These are phyloP conservation scores for Karalla daura DNA, from an alignment of 2,797 vertebrate genomes.

Conservation along the genomic window DNA sequence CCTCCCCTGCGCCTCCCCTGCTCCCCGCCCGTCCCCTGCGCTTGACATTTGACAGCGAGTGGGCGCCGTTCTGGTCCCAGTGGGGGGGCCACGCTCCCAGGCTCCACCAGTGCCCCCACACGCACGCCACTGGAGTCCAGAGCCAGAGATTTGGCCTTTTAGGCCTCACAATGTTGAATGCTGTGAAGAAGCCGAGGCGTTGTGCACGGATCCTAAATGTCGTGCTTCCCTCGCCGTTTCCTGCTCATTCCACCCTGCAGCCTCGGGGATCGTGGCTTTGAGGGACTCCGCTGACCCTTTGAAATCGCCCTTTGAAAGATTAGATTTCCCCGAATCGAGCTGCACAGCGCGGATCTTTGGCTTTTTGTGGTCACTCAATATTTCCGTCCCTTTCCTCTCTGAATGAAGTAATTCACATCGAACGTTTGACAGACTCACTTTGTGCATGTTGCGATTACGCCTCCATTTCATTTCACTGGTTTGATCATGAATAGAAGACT, in stretches of 20 bases:
- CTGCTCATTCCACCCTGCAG: constrained; percentile 5
- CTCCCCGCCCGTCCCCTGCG: constrained; percentile 45
- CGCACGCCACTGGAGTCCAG: constrained; percentile 68
- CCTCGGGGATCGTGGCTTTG: constrained; percentile 3
- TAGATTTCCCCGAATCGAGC: background rate
- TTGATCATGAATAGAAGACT: background rate
- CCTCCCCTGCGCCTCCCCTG: constrained; percentile 21
- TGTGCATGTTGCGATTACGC: background rate
- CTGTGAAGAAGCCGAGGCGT: constrained; percentile 42
- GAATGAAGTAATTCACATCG: background rate
- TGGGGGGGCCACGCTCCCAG: constrained; percentile 45
- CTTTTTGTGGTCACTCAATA: background rate
- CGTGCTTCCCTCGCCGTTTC: background rate
- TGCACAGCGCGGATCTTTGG: constrained; percentile 2
- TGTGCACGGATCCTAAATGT: constrained; percentile 56
- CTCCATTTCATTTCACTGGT: background rate
- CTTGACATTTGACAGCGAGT: constrained; percentile 77
- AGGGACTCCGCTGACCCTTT: constrained; percentile 23
- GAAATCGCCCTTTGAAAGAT: too few species aligned
- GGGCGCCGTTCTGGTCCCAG: constrained; percentile 63
- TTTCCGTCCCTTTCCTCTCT: background rate
- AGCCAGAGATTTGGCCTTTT: constrained; percentile 61
- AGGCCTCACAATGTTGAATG: constrained; percentile 11
- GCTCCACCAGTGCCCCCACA: constrained; percentile 53
- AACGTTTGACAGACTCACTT: background rate